Evolutionary conservation across 2,113 vertebrate genomes (phyloP), one percentile per base, ranked within the genome.

Genomic region (Hassar affinis): DNA sequence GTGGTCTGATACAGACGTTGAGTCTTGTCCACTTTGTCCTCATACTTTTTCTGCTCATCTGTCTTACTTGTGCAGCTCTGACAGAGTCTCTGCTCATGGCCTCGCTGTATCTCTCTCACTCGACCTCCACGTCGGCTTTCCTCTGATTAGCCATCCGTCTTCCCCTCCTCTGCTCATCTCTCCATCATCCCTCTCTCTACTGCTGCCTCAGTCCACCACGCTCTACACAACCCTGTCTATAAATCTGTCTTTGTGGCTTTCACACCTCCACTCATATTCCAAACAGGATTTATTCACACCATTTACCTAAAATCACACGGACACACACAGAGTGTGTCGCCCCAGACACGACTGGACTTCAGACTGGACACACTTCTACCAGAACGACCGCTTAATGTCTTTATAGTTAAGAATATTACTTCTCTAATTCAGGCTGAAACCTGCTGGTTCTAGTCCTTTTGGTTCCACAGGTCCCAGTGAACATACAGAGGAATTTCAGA

Each of bases 91-190:
- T 71, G 79, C 86, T 78, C 78, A 86, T 90, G 87, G 90, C 91
- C 93, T 93, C 92, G 91, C 92, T 69, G 89, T 89, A 91, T 92
- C 90, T 91, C 93, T 91, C 86, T 94, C 91, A 91, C 90, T 85
- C 90, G 86, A 86, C 90, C 92, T 86, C 90, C 90, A 91, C 92
- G 93, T 93, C 93, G 93, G 90, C 87, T 88, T 57, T 88, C 85
- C 90, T 91, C 91, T 89, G 90, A 93, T 91, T 92, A 93, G 90
- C 91, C 92, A 94, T 94, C 91, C 88, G 91, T 94, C 93, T 93
- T 94, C 89, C 88, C 92, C 89, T 89, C 90, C 90, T 90, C 91
- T 86, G 64, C 86, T 90, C 86, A 90, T 91, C 88, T 89, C 88
- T 84, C 82, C 86, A 85, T 91, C 92, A 88, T 10, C 78, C 47